These are phyloP conservation scores for Bubo scandiacus DNA, from an alignment of 2,113 vertebrate species.

Conservation along the genomic window DNA sequence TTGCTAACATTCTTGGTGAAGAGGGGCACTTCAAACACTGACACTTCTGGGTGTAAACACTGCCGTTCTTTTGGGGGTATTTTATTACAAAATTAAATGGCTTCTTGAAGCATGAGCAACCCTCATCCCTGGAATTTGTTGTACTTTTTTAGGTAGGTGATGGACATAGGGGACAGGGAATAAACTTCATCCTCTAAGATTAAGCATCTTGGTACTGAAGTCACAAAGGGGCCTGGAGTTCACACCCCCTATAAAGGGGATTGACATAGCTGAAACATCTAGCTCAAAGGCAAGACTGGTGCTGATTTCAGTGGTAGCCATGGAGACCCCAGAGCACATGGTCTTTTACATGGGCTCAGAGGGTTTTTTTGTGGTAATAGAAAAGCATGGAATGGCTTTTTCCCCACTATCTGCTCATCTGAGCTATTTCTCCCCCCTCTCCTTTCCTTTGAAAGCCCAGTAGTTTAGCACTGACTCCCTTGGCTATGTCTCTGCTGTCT, in stretches of 20 bases:
- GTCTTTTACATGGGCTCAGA: background rate
- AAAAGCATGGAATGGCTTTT: background rate
- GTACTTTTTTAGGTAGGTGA: background rate
- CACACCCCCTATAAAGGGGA: background rate
- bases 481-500: background rate
- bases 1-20: background rate
- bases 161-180: background rate
- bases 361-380: background rate
- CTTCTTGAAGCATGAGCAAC: background rate
- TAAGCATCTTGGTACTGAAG: background rate
- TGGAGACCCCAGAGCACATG: background rate
- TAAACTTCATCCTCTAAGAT: background rate
- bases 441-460: background rate
- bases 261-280: background rate
- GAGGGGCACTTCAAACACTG: background rate
- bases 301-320: background rate
- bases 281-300: background rate
- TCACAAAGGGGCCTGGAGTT: background rate
- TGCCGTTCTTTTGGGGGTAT: background rate
- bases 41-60: background rate
- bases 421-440: background rate
- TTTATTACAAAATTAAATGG: background rate
- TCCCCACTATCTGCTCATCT: background rate
- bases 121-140: background rate
- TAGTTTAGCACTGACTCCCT: background rate